phyloP scores from a whole-genome alignment of 2,888 invertebrate genomes.

The Pachydiplax longipennis region DNA sequence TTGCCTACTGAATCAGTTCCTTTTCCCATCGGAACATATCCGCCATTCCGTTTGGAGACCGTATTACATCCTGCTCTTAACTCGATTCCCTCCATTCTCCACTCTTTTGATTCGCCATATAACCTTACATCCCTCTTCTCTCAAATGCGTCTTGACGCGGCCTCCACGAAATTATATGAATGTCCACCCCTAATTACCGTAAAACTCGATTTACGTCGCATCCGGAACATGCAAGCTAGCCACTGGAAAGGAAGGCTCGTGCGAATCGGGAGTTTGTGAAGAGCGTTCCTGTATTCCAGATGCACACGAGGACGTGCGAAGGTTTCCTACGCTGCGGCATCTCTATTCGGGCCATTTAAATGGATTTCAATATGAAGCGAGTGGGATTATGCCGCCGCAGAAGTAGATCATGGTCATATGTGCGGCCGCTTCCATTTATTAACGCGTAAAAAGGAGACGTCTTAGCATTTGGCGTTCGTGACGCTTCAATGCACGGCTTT shows the following conservation, averaged over 20 bases:
- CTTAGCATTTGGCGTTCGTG: background rate
- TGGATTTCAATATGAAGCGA: background rate
- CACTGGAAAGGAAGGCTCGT: background rate
- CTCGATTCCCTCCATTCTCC: slow-evolving; percentile 1
- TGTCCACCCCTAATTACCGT: background rate
- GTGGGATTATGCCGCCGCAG: background rate
- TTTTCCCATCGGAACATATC: background rate
- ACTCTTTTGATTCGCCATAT: background rate
- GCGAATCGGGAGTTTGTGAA: background rate
- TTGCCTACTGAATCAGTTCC: background rate
- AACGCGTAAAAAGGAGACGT: background rate
- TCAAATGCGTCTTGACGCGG: background rate
- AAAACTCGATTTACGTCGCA: background rate
- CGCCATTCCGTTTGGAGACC: slow-evolving; percentile 32
- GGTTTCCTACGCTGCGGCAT: background rate
- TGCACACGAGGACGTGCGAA: background rate
- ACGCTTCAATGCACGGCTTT: background rate
- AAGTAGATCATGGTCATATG: background rate
- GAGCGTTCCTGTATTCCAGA: background rate
- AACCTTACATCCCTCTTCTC: background rate
- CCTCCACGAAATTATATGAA: background rate
- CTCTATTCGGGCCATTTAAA: background rate
- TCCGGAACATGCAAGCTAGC: background rate
- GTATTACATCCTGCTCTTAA: slow-evolving; percentile 27
- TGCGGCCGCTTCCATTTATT: background rate